Evolutionary conservation across 2,888 invertebrate species (phyloP).

Genomic region (Hypomecis atomaria): DNA sequence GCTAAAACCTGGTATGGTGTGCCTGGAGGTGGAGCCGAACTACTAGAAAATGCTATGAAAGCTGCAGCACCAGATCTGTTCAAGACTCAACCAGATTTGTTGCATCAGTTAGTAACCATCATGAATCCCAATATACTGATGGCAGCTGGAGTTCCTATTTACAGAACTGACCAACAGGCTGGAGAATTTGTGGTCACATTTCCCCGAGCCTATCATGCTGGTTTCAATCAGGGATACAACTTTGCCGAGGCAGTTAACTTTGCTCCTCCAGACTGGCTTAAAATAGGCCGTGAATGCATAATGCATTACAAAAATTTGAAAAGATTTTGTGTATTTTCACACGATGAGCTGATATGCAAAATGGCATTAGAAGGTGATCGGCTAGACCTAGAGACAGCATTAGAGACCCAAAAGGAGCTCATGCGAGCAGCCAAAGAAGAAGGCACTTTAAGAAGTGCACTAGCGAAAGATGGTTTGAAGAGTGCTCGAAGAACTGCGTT

Average conservation of each 20-base stretch:
- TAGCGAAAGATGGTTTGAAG: constrained; percentile 81
- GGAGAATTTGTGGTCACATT: constrained; percentile 94
- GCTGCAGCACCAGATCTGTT: constrained; percentile 90
- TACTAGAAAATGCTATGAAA: constrained; percentile 89
- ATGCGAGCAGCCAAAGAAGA: constrained; percentile 84
- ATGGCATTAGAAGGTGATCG: constrained; percentile 88
- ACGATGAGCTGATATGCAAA: constrained; percentile 91
- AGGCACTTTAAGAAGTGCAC: constrained; percentile 64
- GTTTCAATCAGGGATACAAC: constrained; percentile 92
- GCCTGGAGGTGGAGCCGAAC: constrained; percentile 87
- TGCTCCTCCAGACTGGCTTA: constrained; percentile 91
- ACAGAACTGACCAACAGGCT: constrained; percentile 88
- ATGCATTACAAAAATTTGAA: constrained; percentile 88
- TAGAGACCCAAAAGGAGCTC: constrained; percentile 88
- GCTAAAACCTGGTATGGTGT: constrained; percentile 94
- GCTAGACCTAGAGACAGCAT: constrained; percentile 87
- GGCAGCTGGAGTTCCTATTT: constrained; percentile 85
- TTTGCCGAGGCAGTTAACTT: constrained; percentile 95
- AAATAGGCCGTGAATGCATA: constrained; percentile 88
- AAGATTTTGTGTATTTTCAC: constrained; percentile 91
- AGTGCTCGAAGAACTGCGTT: constrained; percentile 86
- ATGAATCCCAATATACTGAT: constrained; percentile 90
- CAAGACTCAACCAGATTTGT: constrained; percentile 88
- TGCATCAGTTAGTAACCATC: constrained; percentile 91
- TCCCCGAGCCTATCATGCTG: constrained; percentile 92